Evolutionary conservation across 2,888 invertebrate species (phyloP).

Genomic region (Polydrusus pterygomalis): DNA sequence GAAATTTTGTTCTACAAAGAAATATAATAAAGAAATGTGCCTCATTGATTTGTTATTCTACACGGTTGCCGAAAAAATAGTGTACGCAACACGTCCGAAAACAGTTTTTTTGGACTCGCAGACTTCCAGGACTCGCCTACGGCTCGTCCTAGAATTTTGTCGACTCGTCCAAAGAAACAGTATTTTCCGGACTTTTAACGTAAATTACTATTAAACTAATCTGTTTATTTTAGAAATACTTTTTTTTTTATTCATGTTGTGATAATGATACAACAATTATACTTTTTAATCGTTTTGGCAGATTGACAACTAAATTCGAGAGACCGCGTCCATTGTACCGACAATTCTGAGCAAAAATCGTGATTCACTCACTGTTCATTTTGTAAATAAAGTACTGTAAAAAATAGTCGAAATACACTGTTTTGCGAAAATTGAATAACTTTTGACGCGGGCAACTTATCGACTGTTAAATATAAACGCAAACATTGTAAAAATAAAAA

Average conservation of each 20-base stretch:
- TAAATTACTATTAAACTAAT: no score
- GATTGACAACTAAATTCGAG: slow-evolving; percentile 12
- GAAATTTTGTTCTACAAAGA: no score
- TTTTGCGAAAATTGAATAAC: slow-evolving; percentile 22
- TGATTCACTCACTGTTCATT: slow-evolving; percentile 12
- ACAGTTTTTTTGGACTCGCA: no score
- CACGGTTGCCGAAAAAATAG: no score
- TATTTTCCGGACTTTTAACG: no score
- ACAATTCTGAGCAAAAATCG: background rate
- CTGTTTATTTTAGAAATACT: no score
- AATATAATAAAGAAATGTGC: no score
- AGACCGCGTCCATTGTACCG: slow-evolving; percentile 18
- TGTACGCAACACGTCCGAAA: no score
- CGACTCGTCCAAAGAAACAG: no score
- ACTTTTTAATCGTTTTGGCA: slow-evolving; percentile 22
- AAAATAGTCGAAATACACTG: slow-evolving; percentile 2
- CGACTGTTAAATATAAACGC: background rate
- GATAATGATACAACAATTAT: background rate
- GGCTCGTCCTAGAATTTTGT: no score
- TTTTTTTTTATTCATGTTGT: background rate
- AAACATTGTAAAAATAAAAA: background rate
- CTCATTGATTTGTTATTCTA: no score
- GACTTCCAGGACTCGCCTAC: no score
- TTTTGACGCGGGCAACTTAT: background rate
- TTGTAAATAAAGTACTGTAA: slow-evolving; percentile 21